Conservation (phyloP, 1,140 invertebrate genomes). For the Tenebrio molitor region DNA sequence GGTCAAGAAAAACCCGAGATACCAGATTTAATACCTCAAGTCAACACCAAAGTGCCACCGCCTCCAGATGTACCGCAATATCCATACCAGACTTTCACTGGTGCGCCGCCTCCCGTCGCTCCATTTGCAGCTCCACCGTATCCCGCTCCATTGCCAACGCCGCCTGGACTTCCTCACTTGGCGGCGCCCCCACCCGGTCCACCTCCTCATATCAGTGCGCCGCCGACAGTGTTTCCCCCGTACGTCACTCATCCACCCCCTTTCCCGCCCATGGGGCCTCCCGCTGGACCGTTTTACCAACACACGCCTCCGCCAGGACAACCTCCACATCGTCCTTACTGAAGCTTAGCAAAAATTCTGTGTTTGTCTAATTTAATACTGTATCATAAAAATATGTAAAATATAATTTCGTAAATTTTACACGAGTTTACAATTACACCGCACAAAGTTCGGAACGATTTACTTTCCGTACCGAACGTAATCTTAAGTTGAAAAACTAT, state of each 20-base stretch:
- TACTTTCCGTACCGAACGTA: too few species aligned
- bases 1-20: conserved; percentile 53
- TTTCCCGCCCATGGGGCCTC: conserved; percentile 60
- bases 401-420: too few species aligned
- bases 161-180: conserved; percentile 48
- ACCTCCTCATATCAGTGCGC: conserved; percentile 63
- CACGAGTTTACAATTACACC: too few species aligned
- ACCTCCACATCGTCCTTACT: conserved; percentile 64
- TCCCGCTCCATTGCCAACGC: conserved; percentile 41
- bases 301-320: conserved; percentile 54
- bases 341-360: too few species aligned
- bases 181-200: conserved; percentile 60
- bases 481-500: too few species aligned
- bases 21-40: conserved; percentile 46
- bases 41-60: conserved; percentile 67
- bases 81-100: conserved; percentile 67
- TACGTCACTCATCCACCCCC: conserved; percentile 57
- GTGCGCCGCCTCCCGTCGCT: conserved; percentile 57
- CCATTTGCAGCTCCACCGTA: conserved; percentile 47
- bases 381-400: too few species aligned
- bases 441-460: too few species aligned
- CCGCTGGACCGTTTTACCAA: conserved; percentile 63
- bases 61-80: conserved; percentile 61
- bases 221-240: conserved; percentile 62
- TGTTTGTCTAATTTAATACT: too few species aligned